Evolutionary conservation across 2,797 vertebrate genomes (phyloP).

Genomic region (Periparus ater): DNA sequence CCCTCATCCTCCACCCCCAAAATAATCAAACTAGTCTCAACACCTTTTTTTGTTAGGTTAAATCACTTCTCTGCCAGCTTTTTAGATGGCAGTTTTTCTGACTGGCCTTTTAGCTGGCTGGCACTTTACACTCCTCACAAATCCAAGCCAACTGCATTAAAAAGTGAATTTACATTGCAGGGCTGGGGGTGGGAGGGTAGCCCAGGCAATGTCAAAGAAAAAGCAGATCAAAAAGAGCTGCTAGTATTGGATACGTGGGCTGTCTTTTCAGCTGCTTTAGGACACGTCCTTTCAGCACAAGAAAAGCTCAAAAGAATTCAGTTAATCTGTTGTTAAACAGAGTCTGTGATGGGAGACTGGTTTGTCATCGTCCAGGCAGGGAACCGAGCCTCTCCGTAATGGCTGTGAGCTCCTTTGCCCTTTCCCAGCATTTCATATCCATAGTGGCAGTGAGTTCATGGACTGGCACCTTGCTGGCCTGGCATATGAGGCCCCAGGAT

Average conservation of each 20-base stretch:
- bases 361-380: neutral
- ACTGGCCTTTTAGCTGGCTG: neutral
- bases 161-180: neutral
- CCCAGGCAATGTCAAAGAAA: neutral
- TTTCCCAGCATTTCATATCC: neutral
- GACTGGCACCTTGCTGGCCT: neutral
- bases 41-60: neutral
- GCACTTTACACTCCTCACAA: neutral
- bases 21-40: neutral
- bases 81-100: neutral
- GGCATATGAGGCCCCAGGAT: neutral
- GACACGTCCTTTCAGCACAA: constrained; percentile 15
- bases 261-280: constrained; percentile 31
- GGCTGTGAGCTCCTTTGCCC: neutral
- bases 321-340: constrained; percentile 48
- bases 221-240: constrained; percentile 14
- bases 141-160: neutral
- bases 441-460: neutral
- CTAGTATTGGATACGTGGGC: neutral
- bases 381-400: neutral
- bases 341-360: neutral
- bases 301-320: constrained; percentile 41
- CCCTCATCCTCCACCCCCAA: neutral
- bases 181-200: neutral
- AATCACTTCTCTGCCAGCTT: neutral